Evolutionary conservation across 2,888 invertebrate genomes (phyloP).

Genomic region (Erebia aethiops): DNA sequence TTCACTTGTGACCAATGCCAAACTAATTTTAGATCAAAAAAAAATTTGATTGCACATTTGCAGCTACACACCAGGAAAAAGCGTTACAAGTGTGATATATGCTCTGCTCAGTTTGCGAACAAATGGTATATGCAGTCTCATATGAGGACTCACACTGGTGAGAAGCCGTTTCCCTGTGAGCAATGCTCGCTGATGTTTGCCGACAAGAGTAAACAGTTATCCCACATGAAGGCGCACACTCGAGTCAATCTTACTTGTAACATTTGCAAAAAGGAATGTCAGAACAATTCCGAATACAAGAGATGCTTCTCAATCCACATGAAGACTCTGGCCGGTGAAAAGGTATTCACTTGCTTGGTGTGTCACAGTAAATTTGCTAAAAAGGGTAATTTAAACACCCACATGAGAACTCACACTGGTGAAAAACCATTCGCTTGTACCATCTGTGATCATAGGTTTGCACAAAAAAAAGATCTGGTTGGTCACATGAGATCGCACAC

Average conservation of each 20-base stretch:
- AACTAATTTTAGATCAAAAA: not conserved
- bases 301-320: not conserved
- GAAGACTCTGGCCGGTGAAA: not conserved
- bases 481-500: not conserved
- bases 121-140: not conserved
- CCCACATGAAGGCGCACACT: not conserved
- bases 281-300: not conserved
- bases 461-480: not conserved
- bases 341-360: not conserved
- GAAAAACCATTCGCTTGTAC: slow-evolving; percentile 1
- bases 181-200: not conserved
- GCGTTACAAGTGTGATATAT: not conserved
- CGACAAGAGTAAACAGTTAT: not conserved
- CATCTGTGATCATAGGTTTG: not conserved
- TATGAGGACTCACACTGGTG: not conserved
- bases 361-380: not conserved
- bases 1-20: slow-evolving; percentile 1
- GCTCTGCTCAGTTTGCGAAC: not conserved
- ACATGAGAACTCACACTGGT: slow-evolving; percentile 1
- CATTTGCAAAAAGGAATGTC: not conserved
- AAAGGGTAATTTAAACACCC: not conserved
- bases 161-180: not conserved
- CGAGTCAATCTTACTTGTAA: not conserved
- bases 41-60: not conserved
- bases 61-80: not conserved